A percentile compares a stretch with the other conserved stretches of the same genome.
Conservation (phyloP, 30 jellyfish, hydroid and myxozoan species). For the Catostylus mosaicus region DNA sequence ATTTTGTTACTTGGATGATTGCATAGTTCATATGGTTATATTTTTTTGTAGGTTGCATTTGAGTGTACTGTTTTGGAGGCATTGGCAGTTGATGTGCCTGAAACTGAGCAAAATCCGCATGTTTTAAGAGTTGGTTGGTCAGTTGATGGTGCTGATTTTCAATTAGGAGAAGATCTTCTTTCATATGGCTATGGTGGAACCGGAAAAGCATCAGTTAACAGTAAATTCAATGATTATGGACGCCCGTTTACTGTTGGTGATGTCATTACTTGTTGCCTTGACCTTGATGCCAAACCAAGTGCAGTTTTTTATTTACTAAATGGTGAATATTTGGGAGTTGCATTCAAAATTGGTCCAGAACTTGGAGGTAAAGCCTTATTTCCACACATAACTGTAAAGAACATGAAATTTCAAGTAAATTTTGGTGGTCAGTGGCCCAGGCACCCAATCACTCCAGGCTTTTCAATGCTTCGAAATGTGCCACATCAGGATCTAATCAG, state of each 20-base stretch:
- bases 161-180: slow-evolving; percentile 92
- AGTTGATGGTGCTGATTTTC: slow-evolving; percentile 91
- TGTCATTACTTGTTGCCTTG: slow-evolving; percentile 80
- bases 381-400: slow-evolving; percentile 90
- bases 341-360: slow-evolving; percentile 86
- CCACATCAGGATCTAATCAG: slow-evolving; percentile 50
- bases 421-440: slow-evolving; percentile 86
- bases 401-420: slow-evolving; percentile 85
- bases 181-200: slow-evolving; percentile 99
- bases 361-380: slow-evolving; percentile 69
- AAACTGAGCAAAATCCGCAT: slow-evolving; percentile 76
- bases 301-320: slow-evolving; percentile 80
- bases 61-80: slow-evolving; percentile 87
- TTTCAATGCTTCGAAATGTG: slow-evolving; percentile 73
- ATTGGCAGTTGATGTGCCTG: slow-evolving; percentile 82
- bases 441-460: slow-evolving; percentile 89
- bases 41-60: slow-evolving; percentile 76
- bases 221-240: slow-evolving; percentile 89
- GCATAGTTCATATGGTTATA: background rate
- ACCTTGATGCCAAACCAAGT: slow-evolving; percentile 87
- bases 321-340: slow-evolving; percentile 97
- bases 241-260: slow-evolving; percentile 90
- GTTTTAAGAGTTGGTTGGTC: slow-evolving; percentile 98
- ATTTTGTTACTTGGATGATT: background rate
- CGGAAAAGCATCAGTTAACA: slow-evolving; percentile 79